phyloP scores from a whole-genome alignment of 2,797 vertebrate species.

The Valencia hispanica region DNA sequence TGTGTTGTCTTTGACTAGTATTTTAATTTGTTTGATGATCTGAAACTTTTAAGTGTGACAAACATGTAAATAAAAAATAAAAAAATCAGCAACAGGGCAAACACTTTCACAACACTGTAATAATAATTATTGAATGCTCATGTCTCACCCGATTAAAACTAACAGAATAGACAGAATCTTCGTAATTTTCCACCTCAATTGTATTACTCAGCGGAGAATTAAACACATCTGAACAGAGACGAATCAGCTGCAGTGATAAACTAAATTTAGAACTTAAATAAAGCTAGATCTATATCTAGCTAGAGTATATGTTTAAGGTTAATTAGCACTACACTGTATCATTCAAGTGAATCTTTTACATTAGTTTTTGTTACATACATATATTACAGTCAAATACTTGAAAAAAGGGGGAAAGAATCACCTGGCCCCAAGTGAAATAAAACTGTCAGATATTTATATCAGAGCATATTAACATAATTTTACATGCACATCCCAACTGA shows the following conservation, averaged over 20 bases:
- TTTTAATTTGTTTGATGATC: too few species aligned
- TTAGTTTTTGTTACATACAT: not conserved
- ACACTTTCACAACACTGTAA: too few species aligned
- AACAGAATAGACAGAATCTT: not conserved
- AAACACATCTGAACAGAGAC: not conserved
- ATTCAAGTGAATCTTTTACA: not conserved
- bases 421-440: conserved; percentile 1
- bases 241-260: not conserved
- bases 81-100: too few species aligned
- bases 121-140: not conserved
- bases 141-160: not conserved
- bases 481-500: conserved; percentile 27
- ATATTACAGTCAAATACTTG: not conserved
- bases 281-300: too few species aligned
- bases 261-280: not conserved
- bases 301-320: not conserved
- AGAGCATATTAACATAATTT: conserved; percentile 36
- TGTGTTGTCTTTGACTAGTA: too few species aligned
- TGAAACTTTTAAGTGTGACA: too few species aligned
- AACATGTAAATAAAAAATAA: too few species aligned
- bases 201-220: not conserved
- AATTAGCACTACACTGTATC: not conserved
- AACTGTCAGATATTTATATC: not conserved
- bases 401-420: not conserved
- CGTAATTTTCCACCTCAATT: not conserved